Evolutionary conservation across 1,140 invertebrate species (phyloP).

Genomic region (Diplogasteroides magnus): DNA sequence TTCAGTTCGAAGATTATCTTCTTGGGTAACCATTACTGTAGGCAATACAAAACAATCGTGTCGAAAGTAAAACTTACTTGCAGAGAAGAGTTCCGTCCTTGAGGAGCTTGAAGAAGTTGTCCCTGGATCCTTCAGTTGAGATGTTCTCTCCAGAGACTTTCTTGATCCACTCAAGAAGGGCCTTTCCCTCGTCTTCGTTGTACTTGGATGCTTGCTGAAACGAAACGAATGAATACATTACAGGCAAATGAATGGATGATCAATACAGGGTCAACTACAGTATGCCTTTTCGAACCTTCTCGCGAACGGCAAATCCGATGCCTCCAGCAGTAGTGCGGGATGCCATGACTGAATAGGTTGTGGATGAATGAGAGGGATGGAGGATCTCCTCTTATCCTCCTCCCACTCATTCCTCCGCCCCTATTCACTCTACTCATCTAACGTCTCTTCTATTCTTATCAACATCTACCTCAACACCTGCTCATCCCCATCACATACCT

Average conservation of each 20-base stretch:
- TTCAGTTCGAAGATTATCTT: too few species aligned
- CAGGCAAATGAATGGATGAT: too few species aligned
- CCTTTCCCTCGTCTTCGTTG: constrained; percentile 78
- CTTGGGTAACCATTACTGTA: too few species aligned
- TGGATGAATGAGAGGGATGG: background rate
- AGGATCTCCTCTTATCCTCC: background rate
- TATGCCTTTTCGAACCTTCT: constrained; percentile 35
- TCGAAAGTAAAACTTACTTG: constrained; percentile 48
- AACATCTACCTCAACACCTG: background rate
- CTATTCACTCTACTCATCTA: background rate
- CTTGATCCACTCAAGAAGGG: constrained; percentile 82
- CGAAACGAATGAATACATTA: too few species aligned
- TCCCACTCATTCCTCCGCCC: background rate
- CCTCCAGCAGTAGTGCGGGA: constrained; percentile 54
- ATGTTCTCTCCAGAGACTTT: constrained; percentile 72
- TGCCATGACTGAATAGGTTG: constrained; percentile 35
- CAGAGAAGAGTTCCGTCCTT: constrained; percentile 56
- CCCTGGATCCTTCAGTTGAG: constrained; percentile 65
- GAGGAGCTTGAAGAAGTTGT: constrained; percentile 71
- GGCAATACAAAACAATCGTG: too few species aligned
- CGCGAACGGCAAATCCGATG: constrained; percentile 52
- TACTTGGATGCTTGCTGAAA: constrained; percentile 89
- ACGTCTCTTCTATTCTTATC: background rate
- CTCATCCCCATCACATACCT: too few species aligned
- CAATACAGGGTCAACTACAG: background rate